These are phyloP conservation scores for Drosophila putrida DNA, from an alignment of 2,888 invertebrate genomes.

Conservation along the genomic window DNA sequence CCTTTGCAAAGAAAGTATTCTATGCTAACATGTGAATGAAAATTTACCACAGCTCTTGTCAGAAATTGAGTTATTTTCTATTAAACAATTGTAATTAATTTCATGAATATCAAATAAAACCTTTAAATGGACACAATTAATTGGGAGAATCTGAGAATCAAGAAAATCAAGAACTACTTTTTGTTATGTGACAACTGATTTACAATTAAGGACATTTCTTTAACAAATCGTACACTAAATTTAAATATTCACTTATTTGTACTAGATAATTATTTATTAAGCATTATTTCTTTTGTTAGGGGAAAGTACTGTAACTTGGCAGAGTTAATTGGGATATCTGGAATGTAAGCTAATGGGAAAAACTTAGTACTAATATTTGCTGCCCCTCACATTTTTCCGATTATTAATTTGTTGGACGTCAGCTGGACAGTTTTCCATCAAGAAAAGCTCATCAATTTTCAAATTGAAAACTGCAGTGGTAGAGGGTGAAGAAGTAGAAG, in stretches of 20 bases:
- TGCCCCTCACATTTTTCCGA: not conserved
- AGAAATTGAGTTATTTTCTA: no score
- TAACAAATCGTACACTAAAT: no score
- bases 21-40: slow-evolving; percentile 10
- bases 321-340: slow-evolving; percentile 9
- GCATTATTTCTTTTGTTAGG: not conserved
- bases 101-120: no score
- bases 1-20: not conserved
- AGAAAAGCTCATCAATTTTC: slow-evolving; percentile 69
- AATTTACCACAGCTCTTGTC: not conserved
- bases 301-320: not conserved
- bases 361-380: not conserved
- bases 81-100: no score
- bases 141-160: no score
- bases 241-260: not conserved
- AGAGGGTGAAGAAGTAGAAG: slow-evolving; percentile 5
- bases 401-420: slow-evolving; percentile 50
- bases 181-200: no score
- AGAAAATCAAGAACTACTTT: no score
- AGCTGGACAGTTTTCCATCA: slow-evolving; percentile 69
- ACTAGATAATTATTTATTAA: not conserved
- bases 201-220: no score
- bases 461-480: slow-evolving; percentile 61
- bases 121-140: no score
- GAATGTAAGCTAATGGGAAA: slow-evolving; percentile 11